Evolutionary conservation across 2,888 invertebrate species (phyloP), one percentile per base, ranked within the genome.

Genomic region (Chrysomela aeneicollis): DNA sequence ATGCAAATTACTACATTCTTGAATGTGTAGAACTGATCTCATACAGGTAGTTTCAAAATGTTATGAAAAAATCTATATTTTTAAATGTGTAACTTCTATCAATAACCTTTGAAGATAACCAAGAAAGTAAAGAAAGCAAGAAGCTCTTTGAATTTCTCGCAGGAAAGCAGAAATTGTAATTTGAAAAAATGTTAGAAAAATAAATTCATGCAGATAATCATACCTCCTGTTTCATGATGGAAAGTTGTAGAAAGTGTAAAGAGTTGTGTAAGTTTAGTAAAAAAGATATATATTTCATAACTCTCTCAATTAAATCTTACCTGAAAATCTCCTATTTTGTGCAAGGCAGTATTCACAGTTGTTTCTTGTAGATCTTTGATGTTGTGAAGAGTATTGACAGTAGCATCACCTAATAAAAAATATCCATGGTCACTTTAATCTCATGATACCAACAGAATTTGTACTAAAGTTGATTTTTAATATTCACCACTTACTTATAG

Each of bases 261-360:
- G 55, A 26, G 26, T 26, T 26, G 59, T 66, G 63, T 63, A 52
- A 63, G 55, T 66, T 61, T 61, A 54, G 61, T 61, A 63, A 50
- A 58, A 37, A 64, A 49, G 57, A 57, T 57, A 21, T 54, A 30
- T 57, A 54, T 64, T 49, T 42, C n/a, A n/a, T n/a, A n/a, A n/a
- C n/a, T n/a, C n/a, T 42, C 15, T 26, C 2, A 15, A 37, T 1
- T 1, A 22, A 30, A 55, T 15, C 62, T 82, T 84, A 88, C 88
- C 86, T 88, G 88, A 64, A 88, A 85, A 80, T 87, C 88, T 59
- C 87, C 88, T 67, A 88, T 88, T 83, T 86, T 87, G 73, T 84
- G 85, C 81, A 88, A 86, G 61, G 88, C 88, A 66, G 86, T 86
- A 77, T 85, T 84, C 47, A 87, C 86, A 47, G 78, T 79, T 9